Percentiles rank a stretch among this genome's conserved stretches.
Conservation (phyloP, 2,113 vertebrate genomes). For the Scatophagus argus region DNA sequence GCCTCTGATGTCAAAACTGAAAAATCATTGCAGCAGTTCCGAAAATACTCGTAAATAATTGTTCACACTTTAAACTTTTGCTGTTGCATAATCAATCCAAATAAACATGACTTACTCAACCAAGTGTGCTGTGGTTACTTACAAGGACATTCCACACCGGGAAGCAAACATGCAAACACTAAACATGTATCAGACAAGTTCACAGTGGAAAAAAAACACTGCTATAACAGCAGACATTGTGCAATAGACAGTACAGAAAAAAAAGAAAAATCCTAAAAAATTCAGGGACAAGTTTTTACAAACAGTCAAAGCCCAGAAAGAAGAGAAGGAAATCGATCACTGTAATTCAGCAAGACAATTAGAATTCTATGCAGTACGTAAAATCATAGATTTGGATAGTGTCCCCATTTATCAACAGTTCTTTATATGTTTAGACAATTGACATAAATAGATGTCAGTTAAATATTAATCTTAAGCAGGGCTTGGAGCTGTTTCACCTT, state of each 20-base stretch:
- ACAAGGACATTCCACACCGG: neutral
- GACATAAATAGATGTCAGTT: too few relatives aligned
- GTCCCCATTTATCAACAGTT: too few relatives aligned
- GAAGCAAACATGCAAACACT: neutral
- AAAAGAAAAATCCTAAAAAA: neutral
- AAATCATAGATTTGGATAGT: too few relatives aligned
- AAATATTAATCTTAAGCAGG: too few relatives aligned
- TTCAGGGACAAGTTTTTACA: neutral
- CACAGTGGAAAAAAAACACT: neutral
- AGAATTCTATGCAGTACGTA: too few relatives aligned
- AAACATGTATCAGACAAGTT: neutral
- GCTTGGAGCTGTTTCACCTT: neutral
- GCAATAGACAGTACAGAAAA: neutral
- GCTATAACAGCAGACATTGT: neutral
- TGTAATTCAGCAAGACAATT: neutral
- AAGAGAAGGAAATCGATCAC: neutral
- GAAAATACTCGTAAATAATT: neutral
- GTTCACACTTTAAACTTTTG: neutral
- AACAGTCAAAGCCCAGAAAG: neutral
- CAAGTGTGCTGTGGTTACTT: neutral
- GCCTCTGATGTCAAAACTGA: neutral
- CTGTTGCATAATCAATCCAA: neutral
- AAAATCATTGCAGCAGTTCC: neutral
- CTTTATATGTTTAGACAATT: too few relatives aligned
- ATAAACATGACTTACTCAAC: constrained; percentile 6